Base-by-base conservation (phyloP, 1,140 invertebrate species). In the Drosophila setifemur region DNA sequence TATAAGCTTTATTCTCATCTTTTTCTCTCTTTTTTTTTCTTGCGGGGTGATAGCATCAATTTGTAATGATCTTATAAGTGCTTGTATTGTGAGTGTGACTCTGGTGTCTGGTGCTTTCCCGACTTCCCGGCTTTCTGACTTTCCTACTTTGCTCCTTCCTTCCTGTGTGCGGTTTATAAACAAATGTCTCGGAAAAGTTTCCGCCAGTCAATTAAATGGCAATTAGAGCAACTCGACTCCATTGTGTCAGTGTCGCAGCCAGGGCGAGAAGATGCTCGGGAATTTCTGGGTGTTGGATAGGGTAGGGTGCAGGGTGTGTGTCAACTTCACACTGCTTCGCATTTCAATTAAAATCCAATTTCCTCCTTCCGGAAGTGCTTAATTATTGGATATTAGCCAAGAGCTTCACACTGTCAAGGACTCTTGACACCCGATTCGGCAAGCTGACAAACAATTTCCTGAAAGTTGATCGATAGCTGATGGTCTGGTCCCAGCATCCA, bases 61-160 rank as follows among this genome's bases (percentile, higher is more conserved):
- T 85, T 86, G 79, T 79, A 86, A 83, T 85, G 79, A 85, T 83
- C 70, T 63, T 85, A 74, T 85, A 83, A 85, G 81, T 85, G 72
- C 75, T 85, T 86, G 66, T 87, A 64, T 75, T 86, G 81, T 79
- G 52, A 67, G 61, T 76, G 76, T 77, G 72, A n/a, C n/a, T 55
- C 26, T 58, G 54, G 31, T 47, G 44, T 3, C 21, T 14, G 12
- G 3, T 49, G 14, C 61, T 21, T 9, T 7, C 9, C 11, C 5
- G 1, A n/a, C 21, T 35, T 14, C 14, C n/a, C n/a, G n/a, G n/a
- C n/a, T n/a, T 19, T 8, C 14, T 11, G 6, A 8, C 0, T 16
- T 33, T 26, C 21, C 29, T 29, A 23, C 37, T n/a, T 25, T 28
- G 8, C 25, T 29, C 37, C 14, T 25, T 28, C 11, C 25, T 53